Conservation (phyloP, 1,140 invertebrate genomes). For the Penaeus japonicus region DNA sequence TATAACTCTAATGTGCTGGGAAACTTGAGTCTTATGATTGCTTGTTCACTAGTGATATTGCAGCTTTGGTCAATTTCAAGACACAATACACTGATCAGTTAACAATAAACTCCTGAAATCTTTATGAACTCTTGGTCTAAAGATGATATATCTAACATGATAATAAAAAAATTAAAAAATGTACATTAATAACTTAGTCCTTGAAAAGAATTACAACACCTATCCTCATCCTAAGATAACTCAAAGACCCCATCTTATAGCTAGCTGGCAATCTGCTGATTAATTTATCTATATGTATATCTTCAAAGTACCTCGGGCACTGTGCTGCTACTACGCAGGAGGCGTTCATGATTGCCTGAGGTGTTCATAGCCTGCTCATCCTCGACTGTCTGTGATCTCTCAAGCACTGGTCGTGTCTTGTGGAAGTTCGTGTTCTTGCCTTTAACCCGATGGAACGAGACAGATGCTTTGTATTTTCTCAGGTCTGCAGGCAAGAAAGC, state of each 20-base stretch:
- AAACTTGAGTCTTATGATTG: neutral
- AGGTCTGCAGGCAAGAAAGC: too few species aligned
- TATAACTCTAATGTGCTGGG: neutral
- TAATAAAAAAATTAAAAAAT: too few species aligned
- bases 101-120: too few species aligned
- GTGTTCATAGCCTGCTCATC: neutral
- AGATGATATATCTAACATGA: too few species aligned
- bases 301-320: neutral
- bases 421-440: too few species aligned
- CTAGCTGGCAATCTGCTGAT: neutral
- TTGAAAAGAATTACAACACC: neutral
- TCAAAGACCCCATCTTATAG: neutral
- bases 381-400: constrained; percentile 35
- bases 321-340: constrained; percentile 10
- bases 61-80: too few species aligned
- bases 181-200: too few species aligned
- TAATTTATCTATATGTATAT: neutral
- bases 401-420: neutral
- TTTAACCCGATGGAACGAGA: too few species aligned
- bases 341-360: neutral
- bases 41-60: neutral
- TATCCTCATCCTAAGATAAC: neutral
- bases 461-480: too few species aligned
- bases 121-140: too few species aligned
- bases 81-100: too few species aligned